phyloP scores from a whole-genome alignment of 2,888 invertebrate species.

The Busseola fusca region DNA sequence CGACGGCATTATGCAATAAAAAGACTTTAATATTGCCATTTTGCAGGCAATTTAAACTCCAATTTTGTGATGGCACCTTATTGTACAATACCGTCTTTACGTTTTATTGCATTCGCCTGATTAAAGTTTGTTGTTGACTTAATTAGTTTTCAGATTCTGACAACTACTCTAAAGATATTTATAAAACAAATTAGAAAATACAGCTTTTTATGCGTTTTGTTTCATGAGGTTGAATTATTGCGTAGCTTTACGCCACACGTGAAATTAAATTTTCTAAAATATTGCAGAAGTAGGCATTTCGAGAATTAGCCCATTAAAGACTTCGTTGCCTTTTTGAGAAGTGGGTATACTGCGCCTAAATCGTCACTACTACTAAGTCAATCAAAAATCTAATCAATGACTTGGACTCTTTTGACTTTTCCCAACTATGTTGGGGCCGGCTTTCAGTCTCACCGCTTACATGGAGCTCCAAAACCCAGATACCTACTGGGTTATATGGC shows the following conservation, averaged over 20 bases:
- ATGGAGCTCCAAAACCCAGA: background rate
- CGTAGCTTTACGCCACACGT: background rate
- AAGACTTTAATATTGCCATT: conserved; percentile 66
- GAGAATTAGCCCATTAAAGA: too few relatives aligned
- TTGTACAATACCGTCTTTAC: conserved; percentile 49
- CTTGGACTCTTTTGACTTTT: too few relatives aligned
- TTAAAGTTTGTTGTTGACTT: conserved; percentile 40
- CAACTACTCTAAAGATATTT: background rate
- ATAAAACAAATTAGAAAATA: conserved; percentile 17
- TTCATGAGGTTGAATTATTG: conserved; percentile 10
- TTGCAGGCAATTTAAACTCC: conserved; percentile 67
- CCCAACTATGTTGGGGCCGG: background rate
- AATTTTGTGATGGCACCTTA: conserved; percentile 63
- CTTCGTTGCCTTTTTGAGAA: too few relatives aligned
- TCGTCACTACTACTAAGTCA: background rate
- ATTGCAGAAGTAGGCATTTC: background rate
- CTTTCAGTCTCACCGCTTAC: background rate
- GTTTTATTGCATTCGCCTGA: conserved; percentile 50
- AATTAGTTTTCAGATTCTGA: conserved; percentile 40
- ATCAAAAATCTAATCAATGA: too few relatives aligned
- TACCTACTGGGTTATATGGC: too few relatives aligned
- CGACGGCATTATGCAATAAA: conserved; percentile 64
- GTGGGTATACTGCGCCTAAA: too few relatives aligned
- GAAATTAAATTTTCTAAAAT: background rate
- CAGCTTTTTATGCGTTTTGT: conserved; percentile 11